phyloP scores from a whole-genome alignment of 2,113 vertebrate species.

The Brachionichthys hirsutus region DNA sequence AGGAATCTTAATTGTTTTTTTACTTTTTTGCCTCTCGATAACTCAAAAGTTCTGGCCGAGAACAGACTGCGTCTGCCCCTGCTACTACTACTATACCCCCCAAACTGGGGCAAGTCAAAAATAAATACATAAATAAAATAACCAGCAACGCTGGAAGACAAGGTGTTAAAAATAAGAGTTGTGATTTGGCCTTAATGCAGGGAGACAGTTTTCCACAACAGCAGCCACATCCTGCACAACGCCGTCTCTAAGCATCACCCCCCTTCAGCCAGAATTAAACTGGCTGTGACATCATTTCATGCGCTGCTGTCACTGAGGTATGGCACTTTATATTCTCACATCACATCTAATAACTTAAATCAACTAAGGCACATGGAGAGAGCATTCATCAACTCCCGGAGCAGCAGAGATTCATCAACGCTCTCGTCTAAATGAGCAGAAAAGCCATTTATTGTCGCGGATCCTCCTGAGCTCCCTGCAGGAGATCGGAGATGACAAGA shows the following conservation, averaged over 20 bases:
- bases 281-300: constrained; percentile 26
- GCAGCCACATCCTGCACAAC: neutral
- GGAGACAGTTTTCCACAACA: neutral
- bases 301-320: neutral
- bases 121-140: too few relatives aligned
- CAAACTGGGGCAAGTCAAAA: too few relatives aligned
- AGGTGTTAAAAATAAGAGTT: too few relatives aligned
- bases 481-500: constrained; percentile 63
- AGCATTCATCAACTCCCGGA: constrained; percentile 40
- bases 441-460: constrained; percentile 59
- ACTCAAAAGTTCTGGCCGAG: constrained; percentile 17
- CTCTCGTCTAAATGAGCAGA: constrained; percentile 59
- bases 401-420: constrained; percentile 36
- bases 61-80: too few relatives aligned
- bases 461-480: constrained; percentile 51
- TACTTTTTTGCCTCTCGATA: constrained; percentile 37
- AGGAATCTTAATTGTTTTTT: constrained; percentile 29
- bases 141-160: too few relatives aligned
- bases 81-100: too few relatives aligned
- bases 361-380: constrained; percentile 29
- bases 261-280: constrained; percentile 26
- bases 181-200: too few relatives aligned
- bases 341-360: constrained; percentile 47
- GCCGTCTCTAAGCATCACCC: neutral
- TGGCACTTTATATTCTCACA: constrained; percentile 38